Evolutionary conservation across 2,888 invertebrate species (phyloP), one percentile per base, ranked within the genome.

Genomic region (Leptinotarsa haldemani): DNA sequence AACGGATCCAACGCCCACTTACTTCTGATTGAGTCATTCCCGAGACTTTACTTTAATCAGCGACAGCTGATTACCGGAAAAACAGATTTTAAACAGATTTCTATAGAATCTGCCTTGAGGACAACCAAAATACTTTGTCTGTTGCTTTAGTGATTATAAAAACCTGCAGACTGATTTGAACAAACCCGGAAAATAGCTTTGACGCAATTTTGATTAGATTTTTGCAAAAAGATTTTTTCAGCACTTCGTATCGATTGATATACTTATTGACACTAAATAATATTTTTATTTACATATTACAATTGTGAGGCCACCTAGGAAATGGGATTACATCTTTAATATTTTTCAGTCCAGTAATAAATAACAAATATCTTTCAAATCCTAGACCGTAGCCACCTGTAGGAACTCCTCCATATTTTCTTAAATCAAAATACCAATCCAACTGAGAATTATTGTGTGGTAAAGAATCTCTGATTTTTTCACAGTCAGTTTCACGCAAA

Each of bases 351-450:
- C 94, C 93, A 53, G 97, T 91, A 50, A 98, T 78, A 69, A 93
- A 91, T 88, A 97, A 96, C 72, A 99, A 86, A 81, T 95, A 92
- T 81, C 99, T 91, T 85, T 99, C 99, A 84, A 99, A 93, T 0
- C 99, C 99, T 83, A 99, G 89, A 7, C 99, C 99, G 88, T 96
- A 99, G 1, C 99, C 99, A 20, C 94, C 98, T 13, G 97, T 97
- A 0, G 96, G 93, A 50, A 95, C 93, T 74, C 95, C 93, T 0
- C 99, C 99, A 87, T 92, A 96, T 87, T 93, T 93, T 73, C 99
- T 89, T 70, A 98, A 87, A 65, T 98, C 95, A 70, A 97, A 88
- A 86, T 99, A 99, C 98, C 98, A 96, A 74, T 92, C 88, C 15
- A 96, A 86, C 75, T 88, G 85, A n/a, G 80, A 73, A 15, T 86